phyloP scores from a whole-genome alignment of 2,888 invertebrate species.

The Allolobophora icterica region DNA sequence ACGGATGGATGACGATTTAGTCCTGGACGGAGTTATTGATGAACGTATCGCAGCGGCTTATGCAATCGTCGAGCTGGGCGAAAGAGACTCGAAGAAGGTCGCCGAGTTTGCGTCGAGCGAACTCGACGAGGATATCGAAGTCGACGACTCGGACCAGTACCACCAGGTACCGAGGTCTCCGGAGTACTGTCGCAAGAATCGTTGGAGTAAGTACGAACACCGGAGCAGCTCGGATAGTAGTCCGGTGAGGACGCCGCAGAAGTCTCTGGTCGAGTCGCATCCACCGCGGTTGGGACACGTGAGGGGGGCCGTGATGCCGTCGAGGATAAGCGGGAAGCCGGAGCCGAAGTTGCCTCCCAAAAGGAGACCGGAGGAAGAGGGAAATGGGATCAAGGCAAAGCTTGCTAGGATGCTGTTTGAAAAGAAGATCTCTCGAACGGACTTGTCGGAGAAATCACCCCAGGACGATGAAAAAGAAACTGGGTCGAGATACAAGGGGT shows the following conservation, averaged over 20 bases:
- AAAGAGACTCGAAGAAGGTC: neutral
- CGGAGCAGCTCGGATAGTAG: too few species aligned
- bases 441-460: neutral
- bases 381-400: neutral
- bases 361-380: neutral
- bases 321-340: neutral
- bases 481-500: neutral
- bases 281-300: neutral
- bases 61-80: constrained; percentile 14
- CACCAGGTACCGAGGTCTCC: constrained; percentile 19
- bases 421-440: neutral
- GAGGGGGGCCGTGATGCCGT: neutral
- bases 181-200: neutral
- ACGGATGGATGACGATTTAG: neutral
- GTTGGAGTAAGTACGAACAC: too few species aligned
- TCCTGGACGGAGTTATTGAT: neutral
- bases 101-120: neutral
- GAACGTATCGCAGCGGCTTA: neutral
- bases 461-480: neutral
- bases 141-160: neutral
- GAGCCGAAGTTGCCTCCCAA: neutral
- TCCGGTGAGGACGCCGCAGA: too few species aligned
- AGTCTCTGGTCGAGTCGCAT: too few species aligned
- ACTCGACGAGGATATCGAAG: neutral
- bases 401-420: constrained; percentile 18